These are phyloP conservation scores for Oxyruncus cristatus DNA, from an alignment of 2,113 vertebrate species.

Conservation along the genomic window DNA sequence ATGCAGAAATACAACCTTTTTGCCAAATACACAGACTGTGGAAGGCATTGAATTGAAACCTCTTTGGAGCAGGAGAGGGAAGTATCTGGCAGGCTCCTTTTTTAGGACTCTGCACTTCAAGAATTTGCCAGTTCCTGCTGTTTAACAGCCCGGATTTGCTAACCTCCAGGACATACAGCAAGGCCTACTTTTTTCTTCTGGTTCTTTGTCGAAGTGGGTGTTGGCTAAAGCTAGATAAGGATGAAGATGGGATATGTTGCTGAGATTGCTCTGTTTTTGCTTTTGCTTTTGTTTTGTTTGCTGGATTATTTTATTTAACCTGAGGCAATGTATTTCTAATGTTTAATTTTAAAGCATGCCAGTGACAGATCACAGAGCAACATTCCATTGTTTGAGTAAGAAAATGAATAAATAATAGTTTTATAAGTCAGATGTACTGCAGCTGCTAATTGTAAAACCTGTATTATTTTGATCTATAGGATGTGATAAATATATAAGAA, in stretches of 20 bases:
- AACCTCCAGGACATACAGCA: neutral
- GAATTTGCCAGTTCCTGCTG: constrained; percentile 44
- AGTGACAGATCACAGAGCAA: neutral
- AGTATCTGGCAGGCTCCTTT: neutral
- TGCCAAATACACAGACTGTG: neutral
- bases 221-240: constrained; percentile 10
- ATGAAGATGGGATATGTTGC: neutral
- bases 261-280: neutral
- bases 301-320: constrained; percentile 22
- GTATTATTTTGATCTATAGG: neutral
- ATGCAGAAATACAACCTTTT: neutral
- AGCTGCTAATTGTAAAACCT: neutral
- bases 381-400: constrained; percentile 1
- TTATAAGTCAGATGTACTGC: neutral
- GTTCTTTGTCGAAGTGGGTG: constrained; percentile 40
- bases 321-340: neutral
- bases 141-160: constrained; percentile 43
- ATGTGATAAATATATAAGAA: neutral
- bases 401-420: neutral
- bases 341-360: constrained; percentile 8
- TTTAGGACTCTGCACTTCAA: neutral
- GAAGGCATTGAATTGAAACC: neutral
- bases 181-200: constrained; percentile 6
- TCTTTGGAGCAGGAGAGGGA: neutral
- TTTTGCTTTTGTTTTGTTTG: constrained; percentile 47